Base-by-base conservation (phyloP, 2,113 vertebrate genomes). In the Protomyctophum bolini region DNA sequence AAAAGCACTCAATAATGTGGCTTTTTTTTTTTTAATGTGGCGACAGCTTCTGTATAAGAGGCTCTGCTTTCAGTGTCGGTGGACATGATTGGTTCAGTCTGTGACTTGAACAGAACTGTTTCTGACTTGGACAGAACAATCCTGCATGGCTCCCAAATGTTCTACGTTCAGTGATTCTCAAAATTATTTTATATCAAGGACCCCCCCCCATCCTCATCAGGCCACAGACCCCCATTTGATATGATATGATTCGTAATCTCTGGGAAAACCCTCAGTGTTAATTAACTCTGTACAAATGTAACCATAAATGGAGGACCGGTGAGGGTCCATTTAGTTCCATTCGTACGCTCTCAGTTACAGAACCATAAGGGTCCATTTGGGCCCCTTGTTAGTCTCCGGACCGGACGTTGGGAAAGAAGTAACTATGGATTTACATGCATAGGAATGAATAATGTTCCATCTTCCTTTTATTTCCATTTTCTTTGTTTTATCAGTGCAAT, bases 1-100 rank as follows among this genome's bases (percentile, higher is more conserved):
- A 90, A 90, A 92, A 91, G 84, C 88, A 89, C 89, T 91, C 88
- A 90, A 90, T 93, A 91, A 92, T 83, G 86, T 84, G 83, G 80
- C 80, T 87, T 86, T 75, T 90, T 86, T 83, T 75, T 86, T 84
- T 75, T 73, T 84, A 80, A 88, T 84, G 85, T 90, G 89, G 88
- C 83, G 86, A 88, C 87, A 90, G 91, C 86, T 88, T 80, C 85
- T 81, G 88, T 87, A 82, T 8, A 70, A 82, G 80, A 62, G 62
- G 81, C 75, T 91, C 80, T 47, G 67, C 74, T 90, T 90, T 90
- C 89, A 85, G 74, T 55, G 12, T 71, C 55, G 63, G 78, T 82
- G 81, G 89, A 86, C 88, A 87, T 88, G 83, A 70, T 83, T 68
- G 66, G 21, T 89, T 15, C 66, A 15, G 56, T 3, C 50, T 69